Conservation (phyloP, 2,113 vertebrate species). For the Ptychochromis oligacanthus region DNA sequence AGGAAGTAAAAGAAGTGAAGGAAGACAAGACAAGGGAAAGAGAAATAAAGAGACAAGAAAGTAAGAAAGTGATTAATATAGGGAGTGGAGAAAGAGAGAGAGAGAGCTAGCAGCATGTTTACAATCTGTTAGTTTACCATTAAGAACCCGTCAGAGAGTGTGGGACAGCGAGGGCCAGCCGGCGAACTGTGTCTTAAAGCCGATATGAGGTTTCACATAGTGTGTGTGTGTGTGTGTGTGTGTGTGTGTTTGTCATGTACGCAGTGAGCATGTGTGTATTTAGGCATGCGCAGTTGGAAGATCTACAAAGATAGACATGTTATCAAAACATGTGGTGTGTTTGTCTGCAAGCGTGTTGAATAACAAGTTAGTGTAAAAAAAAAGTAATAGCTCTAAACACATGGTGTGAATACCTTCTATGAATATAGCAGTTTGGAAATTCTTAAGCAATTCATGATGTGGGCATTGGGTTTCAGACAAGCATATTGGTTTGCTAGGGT, state of each 20-base stretch:
- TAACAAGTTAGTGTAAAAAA: background rate
- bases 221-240: background rate
- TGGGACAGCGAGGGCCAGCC: slow-evolving; percentile 86
- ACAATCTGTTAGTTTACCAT: slow-evolving; percentile 99
- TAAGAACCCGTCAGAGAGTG: slow-evolving; percentile 96
- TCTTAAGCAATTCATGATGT: background rate
- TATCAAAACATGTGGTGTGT: slow-evolving; percentile 25
- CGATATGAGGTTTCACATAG: slow-evolving; percentile 52
- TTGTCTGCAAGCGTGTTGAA: slow-evolving; percentile 21
- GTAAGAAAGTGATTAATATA: slow-evolving; percentile 67
- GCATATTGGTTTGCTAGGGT: background rate
- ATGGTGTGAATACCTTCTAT: background rate
- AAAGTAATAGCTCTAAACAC: background rate
- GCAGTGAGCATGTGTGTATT: slow-evolving; percentile 26
- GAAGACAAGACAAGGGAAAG: slow-evolving; percentile 49
- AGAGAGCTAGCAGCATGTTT: slow-evolving; percentile 93
- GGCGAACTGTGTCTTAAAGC: slow-evolving; percentile 67
- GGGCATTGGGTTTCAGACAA: background rate
- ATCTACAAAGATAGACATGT: slow-evolving; percentile 12
- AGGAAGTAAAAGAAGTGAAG: slow-evolving; percentile 54
- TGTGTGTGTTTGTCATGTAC: slow-evolving; percentile 5
- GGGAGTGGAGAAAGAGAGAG: slow-evolving; percentile 52
- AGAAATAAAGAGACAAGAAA: slow-evolving; percentile 21
- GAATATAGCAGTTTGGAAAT: slow-evolving; percentile 6
- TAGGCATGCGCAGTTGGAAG: slow-evolving; percentile 12